These are phyloP conservation scores for Cephus runcator DNA, from an alignment of 2,888 invertebrate species.

Conservation along the genomic window DNA sequence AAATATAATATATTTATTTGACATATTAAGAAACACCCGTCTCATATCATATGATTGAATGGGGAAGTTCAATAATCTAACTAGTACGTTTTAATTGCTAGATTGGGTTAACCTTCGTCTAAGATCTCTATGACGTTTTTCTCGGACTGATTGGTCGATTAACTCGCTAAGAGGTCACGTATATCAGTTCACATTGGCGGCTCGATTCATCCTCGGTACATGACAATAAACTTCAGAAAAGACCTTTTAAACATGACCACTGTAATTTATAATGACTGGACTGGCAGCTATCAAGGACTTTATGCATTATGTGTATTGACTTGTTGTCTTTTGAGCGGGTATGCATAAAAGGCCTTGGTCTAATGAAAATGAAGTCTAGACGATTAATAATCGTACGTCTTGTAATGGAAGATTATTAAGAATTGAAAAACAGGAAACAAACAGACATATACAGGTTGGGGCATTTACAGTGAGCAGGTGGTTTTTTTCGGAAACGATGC, in stretches of 20 bases:
- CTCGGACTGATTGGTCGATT: background rate
- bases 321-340: background rate
- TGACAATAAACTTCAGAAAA: background rate
- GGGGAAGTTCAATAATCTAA: background rate
- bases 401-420: background rate
- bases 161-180: background rate
- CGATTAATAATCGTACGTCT: background rate
- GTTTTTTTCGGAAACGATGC: no score
- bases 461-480: no score
- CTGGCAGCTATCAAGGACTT: background rate
- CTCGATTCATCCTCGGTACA: background rate
- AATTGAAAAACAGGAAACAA: background rate
- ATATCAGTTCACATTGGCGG: background rate
- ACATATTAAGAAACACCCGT: background rate
- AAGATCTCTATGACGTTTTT: background rate
- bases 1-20: background rate
- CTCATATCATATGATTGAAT: background rate
- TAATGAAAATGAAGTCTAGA: background rate
- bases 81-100: slow-evolving; percentile 27
- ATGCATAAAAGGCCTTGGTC: background rate
- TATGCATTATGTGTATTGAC: background rate
- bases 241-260: background rate
- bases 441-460: background rate
- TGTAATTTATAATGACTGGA: background rate
- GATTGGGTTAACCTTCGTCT: slow-evolving; percentile 30